Evolutionary conservation across 2,888 invertebrate genomes (phyloP).

Genomic region (Sesia bembeciformis): DNA sequence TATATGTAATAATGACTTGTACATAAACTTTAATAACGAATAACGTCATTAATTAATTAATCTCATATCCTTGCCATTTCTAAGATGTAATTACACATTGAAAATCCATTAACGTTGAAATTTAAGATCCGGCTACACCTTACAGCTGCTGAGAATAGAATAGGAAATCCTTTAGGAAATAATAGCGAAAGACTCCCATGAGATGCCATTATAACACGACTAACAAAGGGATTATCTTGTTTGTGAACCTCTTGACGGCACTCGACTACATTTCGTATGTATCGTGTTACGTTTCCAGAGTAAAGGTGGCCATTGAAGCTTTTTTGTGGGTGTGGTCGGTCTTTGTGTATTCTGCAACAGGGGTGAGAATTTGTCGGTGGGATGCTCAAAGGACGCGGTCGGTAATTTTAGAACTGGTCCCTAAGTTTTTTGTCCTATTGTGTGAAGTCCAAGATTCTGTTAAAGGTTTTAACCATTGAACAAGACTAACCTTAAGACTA

Average conservation of each 20-base stretch:
- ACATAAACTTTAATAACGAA: too few relatives aligned
- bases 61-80: too few relatives aligned
- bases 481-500: too few relatives aligned
- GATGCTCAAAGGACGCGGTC: slow-evolving; percentile 26
- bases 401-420: slow-evolving; percentile 9
- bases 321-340: slow-evolving; percentile 60
- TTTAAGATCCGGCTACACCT: slow-evolving; percentile 57
- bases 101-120: slow-evolving; percentile 58
- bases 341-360: slow-evolving; percentile 31
- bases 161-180: slow-evolving; percentile 63
- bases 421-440: too few relatives aligned
- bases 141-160: slow-evolving; percentile 58
- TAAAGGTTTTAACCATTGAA: too few relatives aligned
- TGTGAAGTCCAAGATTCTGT: too few relatives aligned
- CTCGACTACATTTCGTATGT: slow-evolving; percentile 51
- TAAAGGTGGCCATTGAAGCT: slow-evolving; percentile 47
- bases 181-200: slow-evolving; percentile 47
- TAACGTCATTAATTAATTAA: too few relatives aligned
- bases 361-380: slow-evolving; percentile 50
- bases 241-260: slow-evolving; percentile 70
- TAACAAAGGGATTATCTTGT: slow-evolving; percentile 71
- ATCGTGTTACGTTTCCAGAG: slow-evolving; percentile 56
- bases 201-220: slow-evolving; percentile 60
- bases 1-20: too few relatives aligned
- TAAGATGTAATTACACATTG: slow-evolving; percentile 16